Conservation (phyloP, 1,140 invertebrate species). For the Drosophila pseudoananassae region DNA sequence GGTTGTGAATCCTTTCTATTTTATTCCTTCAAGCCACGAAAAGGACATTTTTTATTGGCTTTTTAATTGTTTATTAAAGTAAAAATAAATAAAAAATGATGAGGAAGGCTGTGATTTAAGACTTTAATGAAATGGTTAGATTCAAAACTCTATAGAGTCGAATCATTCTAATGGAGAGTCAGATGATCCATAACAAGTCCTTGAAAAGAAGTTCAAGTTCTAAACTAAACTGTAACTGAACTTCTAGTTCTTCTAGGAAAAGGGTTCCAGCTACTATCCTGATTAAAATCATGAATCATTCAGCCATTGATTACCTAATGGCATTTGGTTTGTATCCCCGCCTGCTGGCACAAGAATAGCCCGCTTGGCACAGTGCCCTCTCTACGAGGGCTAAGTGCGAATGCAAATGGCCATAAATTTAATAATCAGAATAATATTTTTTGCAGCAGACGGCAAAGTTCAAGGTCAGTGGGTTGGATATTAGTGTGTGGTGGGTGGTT, state of each 20-base stretch:
- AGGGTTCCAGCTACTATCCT: not conserved
- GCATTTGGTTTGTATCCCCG: not conserved
- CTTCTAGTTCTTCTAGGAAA: no score
- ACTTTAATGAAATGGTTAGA: no score
- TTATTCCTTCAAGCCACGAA: not conserved
- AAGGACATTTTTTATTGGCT: not conserved
- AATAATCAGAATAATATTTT: slow-evolving; percentile 66
- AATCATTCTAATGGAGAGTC: no score
- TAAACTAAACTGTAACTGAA: not conserved
- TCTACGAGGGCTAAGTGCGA: not conserved
- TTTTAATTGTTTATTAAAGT: no score
- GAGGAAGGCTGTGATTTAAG: no score
- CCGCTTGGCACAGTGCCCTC: slow-evolving; percentile 13
- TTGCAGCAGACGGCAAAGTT: slow-evolving; percentile 49
- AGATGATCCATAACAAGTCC: no score
- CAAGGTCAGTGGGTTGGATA: slow-evolving; percentile 51
- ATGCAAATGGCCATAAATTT: slow-evolving; percentile 65
- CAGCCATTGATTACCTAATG: slow-evolving; percentile 4
- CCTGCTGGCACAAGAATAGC: slow-evolving; percentile 3
- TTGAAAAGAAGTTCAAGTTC: not conserved
- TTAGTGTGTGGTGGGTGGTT: slow-evolving; percentile 13
- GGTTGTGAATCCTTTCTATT: slow-evolving; percentile 3
- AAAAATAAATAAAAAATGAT: no score
- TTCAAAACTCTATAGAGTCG: no score
- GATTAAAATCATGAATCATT: not conserved